Base-by-base conservation (phyloP, 2,888 invertebrate genomes). In the Gerosis bhagava region DNA sequence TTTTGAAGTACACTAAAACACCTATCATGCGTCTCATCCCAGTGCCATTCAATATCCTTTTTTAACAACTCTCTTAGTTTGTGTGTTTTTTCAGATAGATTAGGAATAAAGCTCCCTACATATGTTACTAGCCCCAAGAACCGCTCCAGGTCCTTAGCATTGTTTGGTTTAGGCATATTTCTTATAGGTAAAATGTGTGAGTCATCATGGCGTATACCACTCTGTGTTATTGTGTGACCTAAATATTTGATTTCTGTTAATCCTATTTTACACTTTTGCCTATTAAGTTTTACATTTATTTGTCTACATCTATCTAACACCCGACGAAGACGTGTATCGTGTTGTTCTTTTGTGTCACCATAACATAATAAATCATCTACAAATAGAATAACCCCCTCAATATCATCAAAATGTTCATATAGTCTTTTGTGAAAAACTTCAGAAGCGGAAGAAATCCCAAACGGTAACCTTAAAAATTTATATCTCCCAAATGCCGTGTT, bases 361-460 rank as follows among this genome's bases (percentile, higher is more conserved):
- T 28, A 44, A 11, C 52, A 19, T 28, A 59, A 42, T 3, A 59
- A 13, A 41, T 57, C 59, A 29, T 61, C 61, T 5, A 58, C 34
- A 42, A 53, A 59, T 19, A 50, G 22, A 5, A 34, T 15, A 2
- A 59, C 54, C 1, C 60, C 57, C 10, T 57, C 47, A 26, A 58
- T 24, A 29, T 58, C 52, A 41, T 53, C 52, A 40, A 57, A 51
- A 8, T 41, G 17, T 42, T 54, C 50, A 39, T 44, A 49, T 5
- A 54, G 11, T 24, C 13, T 50, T 50, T 56, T 61, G 40, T 57
- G 60, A 47, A 58, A 62, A 6, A 60, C 48, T 47, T 62, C 60
- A 2, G 51, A 53, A 3, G 57, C 57, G 3, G 56, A 59, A 2
- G 39, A 54, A 13, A 60, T 60, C 1, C 60, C 61, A 19, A 49